Conservation (phyloP, 1,140 invertebrate genomes). For the Acromyrmex echinatior region DNA sequence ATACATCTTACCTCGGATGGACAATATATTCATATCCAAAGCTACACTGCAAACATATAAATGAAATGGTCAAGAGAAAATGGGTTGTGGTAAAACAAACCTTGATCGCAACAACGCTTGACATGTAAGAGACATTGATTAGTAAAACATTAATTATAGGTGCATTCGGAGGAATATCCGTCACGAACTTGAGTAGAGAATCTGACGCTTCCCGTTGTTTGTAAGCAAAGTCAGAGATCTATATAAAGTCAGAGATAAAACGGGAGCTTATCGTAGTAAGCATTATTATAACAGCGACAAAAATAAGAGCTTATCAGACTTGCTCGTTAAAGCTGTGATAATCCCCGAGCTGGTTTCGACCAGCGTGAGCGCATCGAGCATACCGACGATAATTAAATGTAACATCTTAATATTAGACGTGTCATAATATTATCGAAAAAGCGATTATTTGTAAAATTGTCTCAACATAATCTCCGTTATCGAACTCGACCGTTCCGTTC, state of each 20-base stretch:
- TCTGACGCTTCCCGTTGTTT: constrained; percentile 5
- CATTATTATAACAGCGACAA: constrained; percentile 14
- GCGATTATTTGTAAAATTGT: constrained; percentile 36
- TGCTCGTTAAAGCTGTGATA: constrained; percentile 16
- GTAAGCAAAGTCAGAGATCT: constrained; percentile 7
- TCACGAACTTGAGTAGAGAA: constrained; percentile 1
- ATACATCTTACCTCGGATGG: constrained; percentile 51
- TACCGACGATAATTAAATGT: constrained; percentile 48
- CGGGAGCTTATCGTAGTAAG: constrained; percentile 18
- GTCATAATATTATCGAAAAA: constrained; percentile 22
- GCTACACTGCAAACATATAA: constrained; percentile 63
- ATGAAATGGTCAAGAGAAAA: constrained; percentile 43
- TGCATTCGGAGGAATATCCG: constrained; percentile 40
- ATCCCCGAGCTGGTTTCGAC: neutral
- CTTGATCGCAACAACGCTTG: constrained; percentile 50
- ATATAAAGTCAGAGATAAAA: constrained; percentile 40
- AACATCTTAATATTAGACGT: neutral
- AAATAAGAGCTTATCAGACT: constrained; percentile 25
- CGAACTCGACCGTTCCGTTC: neutral
- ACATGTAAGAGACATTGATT: constrained; percentile 61
- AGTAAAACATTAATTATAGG: constrained; percentile 51
- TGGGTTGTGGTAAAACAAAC: constrained; percentile 51
- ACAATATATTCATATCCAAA: constrained; percentile 57
- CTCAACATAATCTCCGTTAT: constrained; percentile 10
- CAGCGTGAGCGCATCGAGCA: constrained; percentile 1